Evolutionary conservation across 2,888 invertebrate species (phyloP).

Genomic region (Calameuta idolon): DNA sequence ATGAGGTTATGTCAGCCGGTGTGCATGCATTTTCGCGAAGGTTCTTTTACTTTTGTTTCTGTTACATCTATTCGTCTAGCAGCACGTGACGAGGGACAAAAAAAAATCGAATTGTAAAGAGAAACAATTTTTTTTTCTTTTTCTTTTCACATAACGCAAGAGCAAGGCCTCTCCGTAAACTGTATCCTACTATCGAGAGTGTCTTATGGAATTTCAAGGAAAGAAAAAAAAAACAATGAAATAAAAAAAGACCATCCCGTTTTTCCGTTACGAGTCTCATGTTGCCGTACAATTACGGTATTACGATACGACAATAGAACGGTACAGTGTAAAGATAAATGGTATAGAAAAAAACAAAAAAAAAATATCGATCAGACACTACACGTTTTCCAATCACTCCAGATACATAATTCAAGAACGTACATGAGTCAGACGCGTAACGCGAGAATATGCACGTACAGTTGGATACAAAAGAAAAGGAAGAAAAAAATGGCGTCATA

Average conservation of each 20-base stretch:
- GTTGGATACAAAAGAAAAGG: background rate
- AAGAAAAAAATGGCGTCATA: background rate
- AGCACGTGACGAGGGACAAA: background rate
- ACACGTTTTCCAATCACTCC: slow-evolving; percentile 26
- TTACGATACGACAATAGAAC: background rate
- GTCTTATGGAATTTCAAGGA: slow-evolving; percentile 7
- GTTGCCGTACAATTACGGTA: background rate
- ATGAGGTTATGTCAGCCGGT: background rate
- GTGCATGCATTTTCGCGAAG: background rate
- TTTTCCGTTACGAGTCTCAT: background rate
- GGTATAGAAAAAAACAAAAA: background rate
- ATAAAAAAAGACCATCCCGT: background rate
- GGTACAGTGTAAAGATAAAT: background rate
- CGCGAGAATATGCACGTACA: background rate
- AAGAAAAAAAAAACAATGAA: background rate
- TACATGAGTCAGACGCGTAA: background rate
- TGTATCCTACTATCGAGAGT: background rate
- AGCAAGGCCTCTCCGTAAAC: no score
- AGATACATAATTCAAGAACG: slow-evolving; percentile 43
- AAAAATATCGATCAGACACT: background rate
- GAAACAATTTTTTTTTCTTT: background rate
- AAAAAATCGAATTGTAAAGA: background rate
- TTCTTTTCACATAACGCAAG: background rate
- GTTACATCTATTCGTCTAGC: background rate
- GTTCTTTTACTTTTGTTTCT: background rate